Conservation (phyloP, 2,113 vertebrate species). For the Bos indicus region DNA sequence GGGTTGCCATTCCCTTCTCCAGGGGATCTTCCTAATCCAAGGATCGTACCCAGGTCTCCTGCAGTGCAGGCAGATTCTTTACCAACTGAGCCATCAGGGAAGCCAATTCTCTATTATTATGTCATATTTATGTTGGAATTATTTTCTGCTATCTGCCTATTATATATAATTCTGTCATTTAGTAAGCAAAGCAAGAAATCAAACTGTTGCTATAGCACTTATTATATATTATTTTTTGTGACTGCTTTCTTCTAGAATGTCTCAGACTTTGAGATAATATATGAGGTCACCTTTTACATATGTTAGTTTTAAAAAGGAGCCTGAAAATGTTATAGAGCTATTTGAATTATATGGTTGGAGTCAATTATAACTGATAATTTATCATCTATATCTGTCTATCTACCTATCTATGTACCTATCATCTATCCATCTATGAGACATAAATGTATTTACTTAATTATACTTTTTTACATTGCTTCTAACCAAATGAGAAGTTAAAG, state of each 20-base stretch:
- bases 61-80: neutral
- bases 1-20: neutral
- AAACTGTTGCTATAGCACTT: constrained; percentile 8
- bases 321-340: neutral
- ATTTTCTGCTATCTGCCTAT: constrained; percentile 47
- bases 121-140: constrained; percentile 57
- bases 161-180: constrained; percentile 59
- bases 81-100: neutral
- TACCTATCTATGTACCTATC: neutral
- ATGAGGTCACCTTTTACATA: neutral
- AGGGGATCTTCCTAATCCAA: neutral
- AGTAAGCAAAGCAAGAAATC: constrained; percentile 60
- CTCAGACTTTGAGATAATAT: neutral
- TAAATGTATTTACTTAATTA: neutral
- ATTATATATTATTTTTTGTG: constrained; percentile 27
- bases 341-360: neutral
- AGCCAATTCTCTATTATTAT: constrained; percentile 16
- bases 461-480: neutral
- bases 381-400: neutral
- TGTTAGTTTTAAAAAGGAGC: neutral
- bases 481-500: neutral
- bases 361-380: neutral
- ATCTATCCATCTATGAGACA: neutral
- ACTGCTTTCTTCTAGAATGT: constrained; percentile 28
- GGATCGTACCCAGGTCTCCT: neutral